A percentile compares a stretch with the other conserved stretches of the same genome.
Evolutionary conservation across 1,140 invertebrate genomes (phyloP).

Genomic region (Bombus huntii): DNA sequence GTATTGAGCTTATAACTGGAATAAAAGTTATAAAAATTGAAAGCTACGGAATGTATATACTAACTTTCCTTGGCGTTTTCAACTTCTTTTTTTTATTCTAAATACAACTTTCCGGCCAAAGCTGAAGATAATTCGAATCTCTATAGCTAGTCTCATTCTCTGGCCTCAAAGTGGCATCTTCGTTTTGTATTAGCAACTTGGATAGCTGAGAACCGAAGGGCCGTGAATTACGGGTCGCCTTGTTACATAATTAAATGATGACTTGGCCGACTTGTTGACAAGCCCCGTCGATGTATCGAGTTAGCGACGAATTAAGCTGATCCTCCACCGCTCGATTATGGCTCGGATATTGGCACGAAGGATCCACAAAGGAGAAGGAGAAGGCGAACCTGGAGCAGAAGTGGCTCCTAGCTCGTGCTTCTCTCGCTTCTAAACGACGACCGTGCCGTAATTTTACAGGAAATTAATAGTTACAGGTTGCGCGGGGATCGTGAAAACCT

Average conservation of each 20-base stretch:
- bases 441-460: conserved; percentile 51
- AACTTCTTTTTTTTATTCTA: too few species aligned
- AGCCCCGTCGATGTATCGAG: conserved; percentile 75
- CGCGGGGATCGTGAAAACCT: conserved; percentile 52
- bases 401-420: background rate
- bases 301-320: conserved; percentile 69
- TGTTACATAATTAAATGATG: conserved; percentile 80
- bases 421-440: background rate
- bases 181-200: conserved; percentile 20
- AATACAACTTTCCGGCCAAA: background rate
- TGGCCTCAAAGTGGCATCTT: background rate
- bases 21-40: background rate
- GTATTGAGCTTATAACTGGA: too few species aligned
- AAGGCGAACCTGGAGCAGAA: background rate
- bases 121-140: background rate
- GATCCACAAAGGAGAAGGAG: conserved; percentile 38
- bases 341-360: conserved; percentile 60
- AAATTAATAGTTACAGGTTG: conserved; percentile 65
- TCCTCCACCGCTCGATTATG: conserved; percentile 67
- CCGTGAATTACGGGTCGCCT: conserved; percentile 54
- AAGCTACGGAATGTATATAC: too few species aligned
- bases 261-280: conserved; percentile 75
- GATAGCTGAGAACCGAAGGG: conserved; percentile 44
- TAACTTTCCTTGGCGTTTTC: too few species aligned
- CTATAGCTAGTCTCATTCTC: too few species aligned